Percentiles rank a stretch among this genome's conserved stretches.
phyloP scores from a whole-genome alignment of 2,888 invertebrate genomes.

The Eupithecia inturbata region DNA sequence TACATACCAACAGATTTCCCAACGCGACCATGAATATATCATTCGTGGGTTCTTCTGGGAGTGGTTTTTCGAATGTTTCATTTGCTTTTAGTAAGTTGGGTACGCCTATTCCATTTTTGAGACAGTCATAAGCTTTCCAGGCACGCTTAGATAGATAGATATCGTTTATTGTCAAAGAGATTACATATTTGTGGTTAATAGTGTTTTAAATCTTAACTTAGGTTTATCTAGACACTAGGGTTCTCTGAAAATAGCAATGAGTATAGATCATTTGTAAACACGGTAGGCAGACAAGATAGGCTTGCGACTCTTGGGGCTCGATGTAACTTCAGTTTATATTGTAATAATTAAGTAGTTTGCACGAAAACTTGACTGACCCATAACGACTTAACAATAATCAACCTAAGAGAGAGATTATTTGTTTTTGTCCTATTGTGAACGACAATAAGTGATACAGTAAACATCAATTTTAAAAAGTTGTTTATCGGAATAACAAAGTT shows the following conservation, averaged over 20 bases:
- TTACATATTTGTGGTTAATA: no score
- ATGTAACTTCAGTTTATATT: background rate
- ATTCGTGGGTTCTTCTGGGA: constrained; percentile 31
- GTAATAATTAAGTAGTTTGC: background rate
- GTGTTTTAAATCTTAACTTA: no score
- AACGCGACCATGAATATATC: constrained; percentile 40
- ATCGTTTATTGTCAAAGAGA: no score
- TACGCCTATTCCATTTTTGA: constrained; percentile 9
- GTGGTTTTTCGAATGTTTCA: constrained; percentile 22
- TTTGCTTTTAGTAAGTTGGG: constrained; percentile 14
- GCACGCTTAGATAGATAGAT: no score
- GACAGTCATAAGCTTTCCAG: background rate
- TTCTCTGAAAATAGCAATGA: no score
- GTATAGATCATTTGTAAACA: no score
- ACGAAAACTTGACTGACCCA: no score
- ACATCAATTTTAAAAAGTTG: background rate
- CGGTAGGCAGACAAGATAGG: no score
- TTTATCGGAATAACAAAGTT: background rate
- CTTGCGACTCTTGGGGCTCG: background rate
- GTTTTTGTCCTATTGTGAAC: background rate
- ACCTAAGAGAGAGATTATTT: background rate
- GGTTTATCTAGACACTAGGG: no score
- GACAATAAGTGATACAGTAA: background rate
- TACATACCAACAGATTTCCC: constrained; percentile 41
- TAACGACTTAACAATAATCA: no score